Conservation (phyloP, 2,113 vertebrate genomes). For the Carettochelys insculpta region DNA sequence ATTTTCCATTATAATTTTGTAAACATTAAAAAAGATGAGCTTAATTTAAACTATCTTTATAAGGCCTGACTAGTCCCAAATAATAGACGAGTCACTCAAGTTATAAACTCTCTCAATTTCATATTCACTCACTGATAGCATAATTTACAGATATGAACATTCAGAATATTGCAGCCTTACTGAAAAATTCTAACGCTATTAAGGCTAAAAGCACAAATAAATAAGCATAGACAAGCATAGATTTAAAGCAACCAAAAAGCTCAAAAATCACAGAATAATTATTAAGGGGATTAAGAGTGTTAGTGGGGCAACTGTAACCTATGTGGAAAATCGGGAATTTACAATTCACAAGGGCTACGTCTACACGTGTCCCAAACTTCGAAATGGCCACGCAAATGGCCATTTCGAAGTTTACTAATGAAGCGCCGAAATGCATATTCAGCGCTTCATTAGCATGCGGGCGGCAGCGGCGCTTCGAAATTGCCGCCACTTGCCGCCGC, state of each 20-base stretch:
- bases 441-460: no score
- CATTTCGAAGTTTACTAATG: no score
- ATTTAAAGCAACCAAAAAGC: neutral
- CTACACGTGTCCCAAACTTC: no score
- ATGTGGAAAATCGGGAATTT: neutral
- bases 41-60: slow-evolving; percentile 2
- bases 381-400: no score
- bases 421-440: no score
- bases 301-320: neutral
- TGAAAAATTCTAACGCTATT: neutral
- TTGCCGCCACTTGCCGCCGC: no score
- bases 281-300: neutral
- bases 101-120: neutral
- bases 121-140: neutral
- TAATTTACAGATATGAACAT: neutral
- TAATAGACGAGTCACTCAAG: neutral
- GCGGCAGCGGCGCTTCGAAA: neutral
- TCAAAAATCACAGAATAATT: neutral
- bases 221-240: neutral
- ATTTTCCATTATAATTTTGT: neutral
- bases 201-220: neutral
- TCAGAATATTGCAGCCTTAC: neutral
- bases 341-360: no score
- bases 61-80: neutral
- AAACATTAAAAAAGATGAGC: slow-evolving; percentile 7